A percentile compares a stretch with the other conserved stretches of the same genome.
Evolutionary conservation across 2,797 vertebrate species (phyloP).

Genomic region (Urocyon cinereoargenteus): DNA sequence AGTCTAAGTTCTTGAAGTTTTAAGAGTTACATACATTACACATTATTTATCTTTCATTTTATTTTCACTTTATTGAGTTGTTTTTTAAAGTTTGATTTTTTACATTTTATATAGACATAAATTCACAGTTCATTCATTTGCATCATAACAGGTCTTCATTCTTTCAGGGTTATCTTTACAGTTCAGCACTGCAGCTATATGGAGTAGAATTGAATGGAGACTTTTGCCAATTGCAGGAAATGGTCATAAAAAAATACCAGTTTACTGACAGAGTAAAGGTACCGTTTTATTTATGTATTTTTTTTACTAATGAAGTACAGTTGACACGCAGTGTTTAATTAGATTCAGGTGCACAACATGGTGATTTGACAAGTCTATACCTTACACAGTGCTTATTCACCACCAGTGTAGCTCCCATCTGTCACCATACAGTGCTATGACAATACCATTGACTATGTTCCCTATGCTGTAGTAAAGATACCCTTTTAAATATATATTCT

Average conservation of each 20-base stretch:
- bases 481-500: neutral
- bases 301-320: neutral
- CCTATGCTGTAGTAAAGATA: neutral
- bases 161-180: slow-evolving; percentile 94
- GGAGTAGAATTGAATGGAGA: slow-evolving; percentile 95
- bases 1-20: neutral
- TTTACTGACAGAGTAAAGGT: slow-evolving; percentile 94
- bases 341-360: neutral
- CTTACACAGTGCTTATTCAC: neutral
- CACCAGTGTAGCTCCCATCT: neutral
- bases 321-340: neutral
- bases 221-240: slow-evolving; percentile 94
- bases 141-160: slow-evolving; percentile 76
- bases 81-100: slow-evolving; percentile 53
- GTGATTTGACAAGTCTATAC: neutral
- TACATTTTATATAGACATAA: slow-evolving; percentile 51
- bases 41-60: slow-evolving; percentile 50
- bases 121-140: slow-evolving; percentile 55
- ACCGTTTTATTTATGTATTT: slow-evolving; percentile 38
- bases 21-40: neutral
- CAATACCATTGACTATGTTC: neutral
- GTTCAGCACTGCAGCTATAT: slow-evolving; percentile 91
- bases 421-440: neutral
- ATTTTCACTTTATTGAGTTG: slow-evolving; percentile 52
- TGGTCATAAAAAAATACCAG: slow-evolving; percentile 91